phyloP scores from a whole-genome alignment of 2,113 vertebrate species.

The Furnarius figulus region DNA sequence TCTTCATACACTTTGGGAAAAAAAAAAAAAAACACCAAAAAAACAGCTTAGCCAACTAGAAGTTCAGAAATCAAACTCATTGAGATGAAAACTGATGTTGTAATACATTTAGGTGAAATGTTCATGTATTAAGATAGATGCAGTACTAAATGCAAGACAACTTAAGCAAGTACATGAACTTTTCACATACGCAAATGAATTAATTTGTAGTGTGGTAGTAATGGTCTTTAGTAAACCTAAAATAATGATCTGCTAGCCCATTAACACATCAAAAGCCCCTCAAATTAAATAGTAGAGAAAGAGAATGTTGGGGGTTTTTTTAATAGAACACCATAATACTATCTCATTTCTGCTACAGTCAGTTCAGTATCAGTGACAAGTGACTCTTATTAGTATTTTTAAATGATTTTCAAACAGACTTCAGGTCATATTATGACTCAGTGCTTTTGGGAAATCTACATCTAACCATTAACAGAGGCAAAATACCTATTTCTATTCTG shows the following conservation, averaged over 20 bases:
- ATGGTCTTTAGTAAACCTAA: conserved; percentile 26
- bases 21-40: background rate
- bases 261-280: background rate
- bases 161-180: background rate
- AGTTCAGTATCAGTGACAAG: background rate
- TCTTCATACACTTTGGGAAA: background rate
- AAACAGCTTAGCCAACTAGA: background rate
- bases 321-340: background rate
- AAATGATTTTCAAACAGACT: background rate
- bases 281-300: background rate
- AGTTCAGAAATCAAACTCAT: conserved; percentile 9
- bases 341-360: background rate
- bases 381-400: background rate
- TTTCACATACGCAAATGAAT: background rate
- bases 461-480: background rate
- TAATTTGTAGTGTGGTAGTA: background rate
- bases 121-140: background rate
- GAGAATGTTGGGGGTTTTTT: background rate
- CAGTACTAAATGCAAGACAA: background rate
- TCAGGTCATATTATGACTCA: background rate
- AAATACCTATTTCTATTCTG: background rate
- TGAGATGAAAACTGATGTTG: background rate
- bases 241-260: background rate
- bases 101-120: background rate
- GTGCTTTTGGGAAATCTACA: background rate